Evolutionary conservation across 2,888 invertebrate genomes (phyloP).

Genomic region (Pachymerium ferrugineum): DNA sequence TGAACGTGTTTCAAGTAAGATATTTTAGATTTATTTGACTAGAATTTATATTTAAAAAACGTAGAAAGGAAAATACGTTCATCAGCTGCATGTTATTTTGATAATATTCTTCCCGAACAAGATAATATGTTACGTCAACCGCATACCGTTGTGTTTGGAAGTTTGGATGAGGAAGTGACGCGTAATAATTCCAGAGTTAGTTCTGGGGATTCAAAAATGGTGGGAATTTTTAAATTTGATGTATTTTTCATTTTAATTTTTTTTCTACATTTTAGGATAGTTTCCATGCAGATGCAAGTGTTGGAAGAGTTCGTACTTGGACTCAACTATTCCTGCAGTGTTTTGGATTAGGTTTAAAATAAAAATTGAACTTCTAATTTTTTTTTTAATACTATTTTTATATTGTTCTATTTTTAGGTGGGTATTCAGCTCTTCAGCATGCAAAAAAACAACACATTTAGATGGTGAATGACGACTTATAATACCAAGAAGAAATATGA

Average conservation of each 20-base stretch:
- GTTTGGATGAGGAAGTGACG: neutral
- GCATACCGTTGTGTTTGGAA: neutral
- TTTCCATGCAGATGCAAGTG: no score
- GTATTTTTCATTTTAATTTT: neutral
- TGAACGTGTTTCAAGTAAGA: neutral
- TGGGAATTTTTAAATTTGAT: neutral
- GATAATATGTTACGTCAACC: neutral
- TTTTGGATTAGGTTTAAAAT: neutral
- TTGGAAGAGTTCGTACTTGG: neutral
- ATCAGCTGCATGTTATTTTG: neutral
- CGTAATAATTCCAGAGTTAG: neutral
- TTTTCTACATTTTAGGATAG: neutral
- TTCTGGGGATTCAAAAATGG: neutral
- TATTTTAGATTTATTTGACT: no score
- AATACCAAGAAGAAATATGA: no score
- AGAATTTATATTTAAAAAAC: neutral
- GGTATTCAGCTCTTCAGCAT: no score
- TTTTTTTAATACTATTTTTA: neutral
- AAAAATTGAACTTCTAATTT: no score
- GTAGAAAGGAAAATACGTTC: neutral
- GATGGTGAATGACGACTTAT: no score
- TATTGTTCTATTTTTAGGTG: no score
- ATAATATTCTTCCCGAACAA: neutral
- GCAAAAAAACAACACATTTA: no score
- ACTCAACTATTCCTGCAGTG: neutral